Conservation (phyloP, 2,113 vertebrate genomes). For the Eretmochelys imbricata region DNA sequence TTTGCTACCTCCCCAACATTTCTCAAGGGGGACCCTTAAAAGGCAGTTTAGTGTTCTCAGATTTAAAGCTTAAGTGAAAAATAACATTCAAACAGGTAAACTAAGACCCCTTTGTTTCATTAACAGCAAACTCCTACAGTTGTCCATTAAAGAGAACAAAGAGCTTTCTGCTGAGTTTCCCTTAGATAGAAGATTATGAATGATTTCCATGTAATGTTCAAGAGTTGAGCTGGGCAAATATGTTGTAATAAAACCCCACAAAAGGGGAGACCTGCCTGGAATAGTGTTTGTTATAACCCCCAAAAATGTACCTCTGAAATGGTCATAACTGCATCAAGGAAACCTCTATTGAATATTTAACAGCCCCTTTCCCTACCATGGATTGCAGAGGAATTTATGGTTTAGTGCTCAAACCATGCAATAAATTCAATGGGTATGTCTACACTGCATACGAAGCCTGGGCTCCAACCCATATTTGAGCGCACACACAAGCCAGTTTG, state of each 20-base stretch:
- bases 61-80: not conserved
- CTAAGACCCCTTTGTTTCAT: not conserved
- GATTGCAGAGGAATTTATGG: not conserved
- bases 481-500: too few relatives aligned
- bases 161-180: not conserved
- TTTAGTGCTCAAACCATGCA: not conserved
- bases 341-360: too few relatives aligned
- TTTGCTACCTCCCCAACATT: not conserved
- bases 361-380: not conserved
- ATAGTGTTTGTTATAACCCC: not conserved
- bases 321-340: too few relatives aligned
- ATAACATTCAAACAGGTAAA: not conserved
- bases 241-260: not conserved
- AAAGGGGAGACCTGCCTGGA: not conserved
- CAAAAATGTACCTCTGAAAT: not conserved
- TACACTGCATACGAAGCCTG: too few relatives aligned
- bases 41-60: not conserved
- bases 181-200: too few relatives aligned
- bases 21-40: not conserved
- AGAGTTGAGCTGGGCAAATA: not conserved
- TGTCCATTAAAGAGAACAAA: not conserved
- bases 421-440: not conserved
- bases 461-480: too few relatives aligned
- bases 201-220: not conserved
- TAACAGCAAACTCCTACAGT: not conserved